Evolutionary conservation across 2,888 invertebrate genomes (phyloP), one percentile per base, ranked within the genome.

Genomic region (Taphrorychus bicolor): DNA sequence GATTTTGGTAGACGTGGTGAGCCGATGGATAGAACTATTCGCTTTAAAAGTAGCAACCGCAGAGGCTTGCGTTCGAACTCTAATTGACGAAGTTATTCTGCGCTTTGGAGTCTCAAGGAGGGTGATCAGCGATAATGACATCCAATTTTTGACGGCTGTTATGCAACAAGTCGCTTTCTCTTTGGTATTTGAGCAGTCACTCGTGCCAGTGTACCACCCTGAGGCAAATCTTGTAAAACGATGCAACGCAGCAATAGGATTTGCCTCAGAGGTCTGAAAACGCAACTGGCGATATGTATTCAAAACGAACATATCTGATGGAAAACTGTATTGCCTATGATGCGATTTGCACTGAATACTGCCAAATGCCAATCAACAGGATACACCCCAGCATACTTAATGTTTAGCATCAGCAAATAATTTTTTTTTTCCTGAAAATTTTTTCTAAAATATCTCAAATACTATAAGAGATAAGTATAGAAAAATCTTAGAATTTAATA

Each of bases 291-390:
- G 0, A 78, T 81, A 3, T 60, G 76, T 2, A 74, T 76, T 0
- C 71, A 73, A 0, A 70, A 74, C 3, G 41, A 77, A 5, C 80
- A 80, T 51, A 22, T 16, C 0, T 24, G 14, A 1, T 82, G 80
- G 80, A 32, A 54, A 2, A 19, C 52, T 7, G 53, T 53, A 16
- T 21, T 72, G 14, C 22, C 70, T 3, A 22, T 40, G n/a, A 53
- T 75, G 1, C 67, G 81, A 0, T 83, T 82, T 59, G 78, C 80
- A 0, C 79, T 82, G 75, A 82, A 82, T 48, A 76, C 79, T 0
- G 73, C 2, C 7, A 14, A 19, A 2, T 64, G 61, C 16, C 18
- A 56, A 7, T 19, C 32, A 19, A 72, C 68, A 22, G 23, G 48
- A n/a, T 48, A 62, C 52, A 54, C 54, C 5, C 54, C 54, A 5